Evolutionary conservation across 2,113 vertebrate species (phyloP), one percentile per base, ranked within the genome.

Genomic region (Apus apus): DNA sequence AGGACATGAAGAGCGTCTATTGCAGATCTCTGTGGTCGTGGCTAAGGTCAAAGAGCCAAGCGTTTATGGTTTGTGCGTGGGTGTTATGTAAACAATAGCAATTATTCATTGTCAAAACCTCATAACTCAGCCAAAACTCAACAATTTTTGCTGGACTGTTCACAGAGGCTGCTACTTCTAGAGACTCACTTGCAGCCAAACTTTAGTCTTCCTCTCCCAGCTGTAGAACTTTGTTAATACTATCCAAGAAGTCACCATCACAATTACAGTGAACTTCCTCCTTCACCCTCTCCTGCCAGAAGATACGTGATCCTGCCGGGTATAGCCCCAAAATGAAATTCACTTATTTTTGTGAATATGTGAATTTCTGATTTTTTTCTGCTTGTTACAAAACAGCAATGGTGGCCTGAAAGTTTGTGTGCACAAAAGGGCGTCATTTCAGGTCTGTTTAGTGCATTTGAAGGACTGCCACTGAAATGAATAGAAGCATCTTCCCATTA

Each of bases 31-130:
- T 91, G 81, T 90, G 94, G 82, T 94, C 90, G 64, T 15, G 78
- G 78, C 64, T 93, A 64, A 94, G 94, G 96, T 96, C 78, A 83
- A 94, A 86, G 65, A 83, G 87, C 74, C 85, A 85, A 97, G 73
- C 4, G 1, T 94, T 95, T 87, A 85, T 83, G 85, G 89, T 62
- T 91, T 89, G 73, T 1, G 53, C 0, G 27, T 74, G 80, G 87
- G 85, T 27, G 87, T 88, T 88, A 71, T 71, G 67, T 83, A 96
- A 95, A 95, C 87, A 93, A 77, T 43, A 64, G 64, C 79, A 86
- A 96, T 95, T 95, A 83, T 96, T 97, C 92, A 83, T 56, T 96
- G 93, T 92, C 94, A 91, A 32, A 96, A 60, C 90, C 62, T 67
- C 85, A 43, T 64, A 90, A 30, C 75, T 88, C 60, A 80, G 85